phyloP scores from a whole-genome alignment of 1,140 invertebrate species.

The Drosophila kanapiae region DNA sequence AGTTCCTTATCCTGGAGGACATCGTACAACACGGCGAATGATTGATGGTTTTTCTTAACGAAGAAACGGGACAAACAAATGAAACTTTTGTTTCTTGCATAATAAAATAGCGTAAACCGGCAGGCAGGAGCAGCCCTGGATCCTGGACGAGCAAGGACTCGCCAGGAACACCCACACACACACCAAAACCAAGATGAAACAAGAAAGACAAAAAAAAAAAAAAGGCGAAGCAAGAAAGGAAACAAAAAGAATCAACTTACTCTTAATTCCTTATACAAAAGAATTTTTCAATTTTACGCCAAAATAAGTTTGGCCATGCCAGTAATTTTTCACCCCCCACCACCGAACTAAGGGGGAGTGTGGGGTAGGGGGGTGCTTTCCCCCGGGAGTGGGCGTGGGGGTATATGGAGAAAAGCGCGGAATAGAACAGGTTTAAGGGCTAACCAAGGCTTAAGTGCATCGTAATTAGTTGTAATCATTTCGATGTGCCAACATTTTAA shows the following conservation, averaged over 20 bases:
- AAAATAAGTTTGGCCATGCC: constrained; percentile 84
- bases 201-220: constrained; percentile 11
- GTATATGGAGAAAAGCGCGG: no score
- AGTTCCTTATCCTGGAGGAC: constrained; percentile 59
- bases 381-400: not conserved
- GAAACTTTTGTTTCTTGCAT: constrained; percentile 84
- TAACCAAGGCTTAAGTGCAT: constrained; percentile 32
- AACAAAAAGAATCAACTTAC: constrained; percentile 68
- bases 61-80: constrained; percentile 76
- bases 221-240: constrained; percentile 8
- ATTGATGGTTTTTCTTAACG: constrained; percentile 81
- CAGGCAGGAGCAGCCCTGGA: constrained; percentile 11
- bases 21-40: constrained; percentile 80
- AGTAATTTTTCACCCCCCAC: constrained; percentile 75
- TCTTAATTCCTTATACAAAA: constrained; percentile 79
- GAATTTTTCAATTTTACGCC: constrained; percentile 85
- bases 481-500: constrained; percentile 46
- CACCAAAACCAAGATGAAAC: constrained; percentile 21
- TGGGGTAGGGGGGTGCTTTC: not conserved
- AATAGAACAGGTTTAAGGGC: constrained; percentile 8
- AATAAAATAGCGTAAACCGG: constrained; percentile 79
- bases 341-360: not conserved
- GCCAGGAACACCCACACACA: not conserved
- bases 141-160: constrained; percentile 9
- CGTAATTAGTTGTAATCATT: constrained; percentile 74